Evolutionary conservation across 2,113 vertebrate species (phyloP).

Genomic region (Trematomus loennbergii): DNA sequence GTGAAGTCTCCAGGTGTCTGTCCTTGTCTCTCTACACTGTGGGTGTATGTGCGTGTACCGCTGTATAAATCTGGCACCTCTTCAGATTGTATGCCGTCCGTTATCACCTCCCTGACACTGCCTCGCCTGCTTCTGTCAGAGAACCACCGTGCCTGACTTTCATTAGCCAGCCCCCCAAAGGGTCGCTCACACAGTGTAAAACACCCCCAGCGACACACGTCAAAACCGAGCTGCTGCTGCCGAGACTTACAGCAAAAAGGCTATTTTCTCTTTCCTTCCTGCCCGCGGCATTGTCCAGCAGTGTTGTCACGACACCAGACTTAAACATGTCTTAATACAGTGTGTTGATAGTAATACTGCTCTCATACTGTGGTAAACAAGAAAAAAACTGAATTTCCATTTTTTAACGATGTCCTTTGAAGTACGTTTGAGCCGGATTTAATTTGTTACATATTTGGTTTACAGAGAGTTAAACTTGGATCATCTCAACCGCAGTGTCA

Average conservation of each 20-base stretch:
- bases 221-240: slow-evolving; percentile 23
- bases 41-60: slow-evolving; percentile 27
- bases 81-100: slow-evolving; percentile 44
- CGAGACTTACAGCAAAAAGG: slow-evolving; percentile 33
- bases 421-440: background rate
- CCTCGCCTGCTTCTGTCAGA: slow-evolving; percentile 60
- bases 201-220: slow-evolving; percentile 49
- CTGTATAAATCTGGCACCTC: slow-evolving; percentile 1
- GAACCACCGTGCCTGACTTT: slow-evolving; percentile 74
- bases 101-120: slow-evolving; percentile 49
- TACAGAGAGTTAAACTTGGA: background rate
- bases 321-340: background rate
- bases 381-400: background rate
- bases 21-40: slow-evolving; percentile 30
- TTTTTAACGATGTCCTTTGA: background rate
- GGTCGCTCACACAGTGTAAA: slow-evolving; percentile 66
- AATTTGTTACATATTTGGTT: background rate
- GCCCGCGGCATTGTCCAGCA: slow-evolving; percentile 22
- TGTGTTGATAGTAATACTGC: background rate
- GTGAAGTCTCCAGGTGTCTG: slow-evolving; percentile 29
- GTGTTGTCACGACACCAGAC: slow-evolving; percentile 9
- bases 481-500: background rate
- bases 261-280: slow-evolving; percentile 16
- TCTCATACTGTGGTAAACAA: background rate
- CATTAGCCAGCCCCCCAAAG: slow-evolving; percentile 74